Percentiles rank a stretch among this genome's conserved stretches.
These are phyloP conservation scores for Drosophila neotestacea DNA, from an alignment of 2,888 invertebrate species.

Conservation along the genomic window DNA sequence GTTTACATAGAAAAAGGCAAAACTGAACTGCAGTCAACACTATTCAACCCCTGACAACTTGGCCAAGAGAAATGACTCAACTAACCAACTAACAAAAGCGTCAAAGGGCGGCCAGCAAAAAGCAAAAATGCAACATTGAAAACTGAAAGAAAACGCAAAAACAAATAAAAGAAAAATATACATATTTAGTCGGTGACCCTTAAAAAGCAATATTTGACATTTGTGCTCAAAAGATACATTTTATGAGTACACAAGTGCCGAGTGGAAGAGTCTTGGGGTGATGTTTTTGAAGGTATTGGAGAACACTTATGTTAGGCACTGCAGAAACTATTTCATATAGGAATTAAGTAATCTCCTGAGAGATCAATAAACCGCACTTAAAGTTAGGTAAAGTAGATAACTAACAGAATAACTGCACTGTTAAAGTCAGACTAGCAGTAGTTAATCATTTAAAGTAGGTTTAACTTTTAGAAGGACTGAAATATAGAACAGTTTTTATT, in stretches of 20 bases:
- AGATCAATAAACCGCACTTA: constrained; percentile 4
- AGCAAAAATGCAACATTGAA: constrained; percentile 59
- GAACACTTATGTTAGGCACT: constrained; percentile 23
- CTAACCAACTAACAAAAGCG: constrained; percentile 23
- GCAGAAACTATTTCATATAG: constrained; percentile 10
- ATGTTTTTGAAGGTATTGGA: background rate
- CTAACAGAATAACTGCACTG: background rate
- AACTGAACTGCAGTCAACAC: constrained; percentile 51
- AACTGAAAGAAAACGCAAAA: constrained; percentile 37
- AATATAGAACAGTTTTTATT: background rate
- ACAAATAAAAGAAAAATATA: constrained; percentile 16
- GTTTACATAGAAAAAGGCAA: constrained; percentile 25
- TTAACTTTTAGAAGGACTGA: background rate
- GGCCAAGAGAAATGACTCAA: constrained; percentile 55
- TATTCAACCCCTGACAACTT: constrained; percentile 38
- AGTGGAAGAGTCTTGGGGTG: background rate
- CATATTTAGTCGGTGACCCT: constrained; percentile 72
- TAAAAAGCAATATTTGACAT: constrained; percentile 81
- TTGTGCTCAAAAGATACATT: constrained; percentile 78
- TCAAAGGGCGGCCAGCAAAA: constrained; percentile 46
- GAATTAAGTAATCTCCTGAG: constrained; percentile 13
- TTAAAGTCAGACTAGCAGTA: background rate
- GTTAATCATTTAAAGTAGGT: background rate
- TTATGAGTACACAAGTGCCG: constrained; percentile 25
- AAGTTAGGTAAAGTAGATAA: background rate